These are phyloP conservation scores for Pollenia griseotomentosa DNA, from an alignment of 2,888 invertebrate species.

Conservation along the genomic window DNA sequence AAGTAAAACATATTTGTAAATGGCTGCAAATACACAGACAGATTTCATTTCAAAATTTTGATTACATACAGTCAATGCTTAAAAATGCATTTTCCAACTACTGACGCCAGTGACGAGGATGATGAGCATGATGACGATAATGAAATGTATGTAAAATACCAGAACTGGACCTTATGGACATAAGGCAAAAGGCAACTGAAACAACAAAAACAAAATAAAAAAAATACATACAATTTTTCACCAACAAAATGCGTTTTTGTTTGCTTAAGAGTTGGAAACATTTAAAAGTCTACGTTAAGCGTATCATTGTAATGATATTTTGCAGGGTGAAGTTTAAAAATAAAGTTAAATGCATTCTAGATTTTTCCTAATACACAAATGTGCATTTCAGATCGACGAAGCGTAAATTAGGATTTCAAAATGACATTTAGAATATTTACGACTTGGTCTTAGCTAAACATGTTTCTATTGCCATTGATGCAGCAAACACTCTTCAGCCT, in stretches of 20 bases:
- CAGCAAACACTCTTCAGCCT: not conserved
- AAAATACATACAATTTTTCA: conserved; percentile 46
- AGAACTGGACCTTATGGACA: conserved; percentile 57
- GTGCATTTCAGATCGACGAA: conserved; percentile 83
- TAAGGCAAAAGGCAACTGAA: conserved; percentile 9
- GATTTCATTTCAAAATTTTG: conserved; percentile 82
- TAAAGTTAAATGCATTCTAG: conserved; percentile 68
- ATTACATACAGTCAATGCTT: conserved; percentile 79
- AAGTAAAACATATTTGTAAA: conserved; percentile 70
- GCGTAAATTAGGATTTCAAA: conserved; percentile 84
- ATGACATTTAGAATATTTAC: conserved; percentile 84
- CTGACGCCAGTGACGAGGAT: conserved; percentile 74
- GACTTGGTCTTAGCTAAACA: conserved; percentile 77
- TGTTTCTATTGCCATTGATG: conserved; percentile 58
- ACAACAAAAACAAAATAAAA: not conserved
- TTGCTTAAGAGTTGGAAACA: conserved; percentile 66
- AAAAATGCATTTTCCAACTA: conserved; percentile 78
- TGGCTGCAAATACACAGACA: conserved; percentile 75
- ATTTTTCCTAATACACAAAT: conserved; percentile 77
- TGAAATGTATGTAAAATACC: conserved; percentile 71
- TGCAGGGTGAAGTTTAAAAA: conserved; percentile 42
- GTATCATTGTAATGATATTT: conserved; percentile 35
- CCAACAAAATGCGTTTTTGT: conserved; percentile 65
- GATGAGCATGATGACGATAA: conserved; percentile 73
- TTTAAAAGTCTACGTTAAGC: conserved; percentile 49